Evolutionary conservation across 2,113 vertebrate genomes (phyloP).

Genomic region (Cromileptes altivelis): DNA sequence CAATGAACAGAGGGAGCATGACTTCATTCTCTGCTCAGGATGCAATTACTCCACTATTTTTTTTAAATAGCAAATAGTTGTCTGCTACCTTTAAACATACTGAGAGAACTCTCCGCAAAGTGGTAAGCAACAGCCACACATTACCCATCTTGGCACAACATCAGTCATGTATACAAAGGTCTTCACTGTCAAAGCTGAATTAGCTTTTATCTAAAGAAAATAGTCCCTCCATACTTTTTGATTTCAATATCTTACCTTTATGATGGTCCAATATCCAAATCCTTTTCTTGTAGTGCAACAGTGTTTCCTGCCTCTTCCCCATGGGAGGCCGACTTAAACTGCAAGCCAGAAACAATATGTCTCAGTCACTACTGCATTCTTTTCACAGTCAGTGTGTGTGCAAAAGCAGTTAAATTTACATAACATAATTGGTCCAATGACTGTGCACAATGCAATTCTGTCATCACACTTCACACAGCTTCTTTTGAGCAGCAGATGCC

Average conservation of each 20-base stretch:
- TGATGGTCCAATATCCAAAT: not conserved
- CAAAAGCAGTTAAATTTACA: not conserved
- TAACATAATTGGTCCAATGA: not conserved
- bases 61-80: no score
- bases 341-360: not conserved
- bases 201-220: not conserved
- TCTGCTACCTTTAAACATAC: no score
- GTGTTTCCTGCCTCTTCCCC: not conserved
- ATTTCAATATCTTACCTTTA: not conserved
- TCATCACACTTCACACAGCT: not conserved
- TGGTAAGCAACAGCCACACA: not conserved
- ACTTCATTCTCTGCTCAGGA: no score
- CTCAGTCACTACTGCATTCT: not conserved
- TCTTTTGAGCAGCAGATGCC: not conserved
- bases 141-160: not conserved
- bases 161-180: not conserved
- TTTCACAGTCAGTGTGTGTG: not conserved
- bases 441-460: not conserved
- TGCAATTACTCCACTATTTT: no score
- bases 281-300: not conserved
- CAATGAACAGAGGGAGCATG: no score
- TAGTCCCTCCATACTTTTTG: not conserved
- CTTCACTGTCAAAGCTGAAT: not conserved
- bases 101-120: not conserved
- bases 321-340: not conserved